These are phyloP conservation scores for Neocrepidodera transversa DNA, from an alignment of 2,888 invertebrate species.

Conservation along the genomic window DNA sequence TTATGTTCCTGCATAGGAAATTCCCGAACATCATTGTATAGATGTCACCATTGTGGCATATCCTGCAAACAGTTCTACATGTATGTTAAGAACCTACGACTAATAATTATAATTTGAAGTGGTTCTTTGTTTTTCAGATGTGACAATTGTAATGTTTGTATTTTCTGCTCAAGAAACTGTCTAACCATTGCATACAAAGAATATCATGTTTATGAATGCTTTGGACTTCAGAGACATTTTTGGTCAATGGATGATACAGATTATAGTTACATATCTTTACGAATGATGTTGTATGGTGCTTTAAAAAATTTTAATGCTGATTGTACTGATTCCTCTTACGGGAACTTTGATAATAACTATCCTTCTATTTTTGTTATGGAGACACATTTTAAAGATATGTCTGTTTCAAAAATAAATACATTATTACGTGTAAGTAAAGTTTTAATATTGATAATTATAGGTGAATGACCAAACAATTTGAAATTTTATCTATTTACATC, in stretches of 20 bases:
- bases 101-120: no score
- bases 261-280: slow-evolving; percentile 44
- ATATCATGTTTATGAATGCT: slow-evolving; percentile 48
- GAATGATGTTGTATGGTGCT: slow-evolving; percentile 47
- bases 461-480: neutral
- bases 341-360: slow-evolving; percentile 38
- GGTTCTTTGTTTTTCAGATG: slow-evolving; percentile 41
- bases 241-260: slow-evolving; percentile 44
- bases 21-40: slow-evolving; percentile 32
- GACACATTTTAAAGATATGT: slow-evolving; percentile 38
- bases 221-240: slow-evolving; percentile 46
- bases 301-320: slow-evolving; percentile 36
- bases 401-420: slow-evolving; percentile 34
- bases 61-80: slow-evolving; percentile 38
- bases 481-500: no score
- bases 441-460: neutral
- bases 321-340: slow-evolving; percentile 20
- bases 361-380: slow-evolving; percentile 39
- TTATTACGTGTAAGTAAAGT: slow-evolving; percentile 42
- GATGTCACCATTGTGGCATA: slow-evolving; percentile 46
- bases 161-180: slow-evolving; percentile 44
- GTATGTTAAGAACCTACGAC: slow-evolving; percentile 27
- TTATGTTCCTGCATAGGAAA: slow-evolving; percentile 38
- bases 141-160: slow-evolving; percentile 42
- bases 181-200: slow-evolving; percentile 35